phyloP scores from a whole-genome alignment of 2,888 invertebrate species.

The Piscicola geometra region DNA sequence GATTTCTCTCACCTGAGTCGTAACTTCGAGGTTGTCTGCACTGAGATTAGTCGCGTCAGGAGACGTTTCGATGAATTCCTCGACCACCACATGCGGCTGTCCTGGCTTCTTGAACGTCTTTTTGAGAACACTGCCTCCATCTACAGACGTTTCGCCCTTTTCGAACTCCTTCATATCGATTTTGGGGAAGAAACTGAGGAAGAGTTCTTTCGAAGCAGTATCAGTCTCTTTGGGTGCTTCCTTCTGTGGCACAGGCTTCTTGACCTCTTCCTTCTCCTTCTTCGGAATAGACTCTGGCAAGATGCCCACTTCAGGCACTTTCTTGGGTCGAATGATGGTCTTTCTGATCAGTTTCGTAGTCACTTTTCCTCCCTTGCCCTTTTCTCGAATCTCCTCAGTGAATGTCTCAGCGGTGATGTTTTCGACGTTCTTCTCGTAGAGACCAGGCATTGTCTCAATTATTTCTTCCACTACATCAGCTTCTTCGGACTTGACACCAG shows the following conservation, averaged over 20 bases:
- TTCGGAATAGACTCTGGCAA: too few relatives aligned
- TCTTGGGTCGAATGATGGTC: slow-evolving; percentile 19
- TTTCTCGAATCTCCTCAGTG: neutral
- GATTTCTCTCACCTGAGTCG: neutral
- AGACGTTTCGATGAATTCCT: neutral
- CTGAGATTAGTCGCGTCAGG: slow-evolving; percentile 6
- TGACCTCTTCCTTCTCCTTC: neutral
- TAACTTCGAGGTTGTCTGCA: slow-evolving; percentile 7
- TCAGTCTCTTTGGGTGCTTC: neutral
- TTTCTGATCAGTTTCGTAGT: slow-evolving; percentile 6
- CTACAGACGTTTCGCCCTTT: neutral
- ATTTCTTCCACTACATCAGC: neutral
- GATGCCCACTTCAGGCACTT: too few relatives aligned
- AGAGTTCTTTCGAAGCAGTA: neutral
- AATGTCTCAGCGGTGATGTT: neutral
- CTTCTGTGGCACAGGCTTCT: neutral
- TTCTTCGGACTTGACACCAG: neutral
- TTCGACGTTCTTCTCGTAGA: neutral
- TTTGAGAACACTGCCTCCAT: slow-evolving; percentile 7
- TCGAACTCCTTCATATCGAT: neutral
- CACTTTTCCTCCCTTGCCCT: neutral
- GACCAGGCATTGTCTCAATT: neutral
- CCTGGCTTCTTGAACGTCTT: slow-evolving; percentile 1
- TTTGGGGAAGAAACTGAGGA: neutral
- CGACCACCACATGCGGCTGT: slow-evolving; percentile 8